Evolutionary conservation across 2,113 vertebrate species (phyloP), one percentile per base, ranked within the genome.

Genomic region (Psephotus haematonotus): DNA sequence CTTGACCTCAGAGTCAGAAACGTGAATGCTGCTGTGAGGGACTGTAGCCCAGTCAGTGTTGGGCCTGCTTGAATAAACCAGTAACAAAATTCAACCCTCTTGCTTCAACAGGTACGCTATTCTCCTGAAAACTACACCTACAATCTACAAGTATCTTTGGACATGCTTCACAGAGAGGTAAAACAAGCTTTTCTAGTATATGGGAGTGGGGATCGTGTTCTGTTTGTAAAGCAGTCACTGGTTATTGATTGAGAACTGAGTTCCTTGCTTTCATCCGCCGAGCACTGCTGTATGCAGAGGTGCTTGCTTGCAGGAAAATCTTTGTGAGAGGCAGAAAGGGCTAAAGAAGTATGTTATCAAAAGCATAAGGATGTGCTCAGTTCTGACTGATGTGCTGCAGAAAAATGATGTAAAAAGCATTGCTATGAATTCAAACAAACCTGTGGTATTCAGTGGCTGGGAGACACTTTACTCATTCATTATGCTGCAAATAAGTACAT

Each of bases 161-260:
- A 98, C 74, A 86, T 97, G 41, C 96, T 98, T 62, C 97, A 98
- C 6, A 70, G 43, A 31, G 97, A 98, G 98, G 98, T 98, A 98
- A 87, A 52, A 1, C 24, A 76, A 72, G 60, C 41, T 68, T 84
- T 82, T 81, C 24, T 52, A 19, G 7, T 47, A 37, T 17, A 9
- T 24, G 27, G n/a, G 39, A 69, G 18, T 18, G 41, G 37, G 25
- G 19, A 49, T 77, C 2, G 1, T 37, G 19, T 74, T 82, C 33
- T 75, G 23, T 62, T 91, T 78, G 8, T 71, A 77, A 88, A 75
- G 41, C 7, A 79, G 62, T 67, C 13, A 4, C 23, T 69, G 39
- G 17, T 39, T 47, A 53, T 50, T 78, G 41, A 57, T 71, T 65
- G 39, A 68, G 14, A 75, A 41, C 67, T 84, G 57, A 69, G 60